Evolutionary conservation across 2,113 vertebrate species (phyloP).

Genomic region (Sigmodon hispidus): DNA sequence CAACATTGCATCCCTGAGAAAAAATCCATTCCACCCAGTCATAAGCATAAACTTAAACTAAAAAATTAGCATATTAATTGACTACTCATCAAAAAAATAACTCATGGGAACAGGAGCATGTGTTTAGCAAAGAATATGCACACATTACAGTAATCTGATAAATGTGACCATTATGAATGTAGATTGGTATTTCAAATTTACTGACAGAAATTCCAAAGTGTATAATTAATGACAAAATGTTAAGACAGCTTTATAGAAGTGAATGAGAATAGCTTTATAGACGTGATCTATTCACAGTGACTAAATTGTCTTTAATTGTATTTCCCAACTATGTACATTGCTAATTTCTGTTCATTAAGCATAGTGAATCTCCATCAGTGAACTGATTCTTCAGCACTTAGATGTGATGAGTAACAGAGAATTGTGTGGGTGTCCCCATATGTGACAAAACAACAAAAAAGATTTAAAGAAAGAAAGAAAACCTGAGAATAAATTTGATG

Average conservation of each 20-base stretch:
- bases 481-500: background rate
- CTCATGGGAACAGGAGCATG: background rate
- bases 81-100: background rate
- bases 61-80: background rate
- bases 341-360: background rate
- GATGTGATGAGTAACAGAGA: background rate
- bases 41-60: background rate
- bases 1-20: background rate
- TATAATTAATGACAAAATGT: too few species aligned
- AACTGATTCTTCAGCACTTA: background rate
- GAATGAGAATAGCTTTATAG: background rate
- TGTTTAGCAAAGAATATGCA: background rate
- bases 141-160: background rate
- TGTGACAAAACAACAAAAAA: background rate
- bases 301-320: background rate
- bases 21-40: background rate
- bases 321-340: too few species aligned
- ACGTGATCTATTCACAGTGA: background rate
- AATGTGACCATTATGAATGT: background rate
- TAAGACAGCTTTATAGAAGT: background rate
- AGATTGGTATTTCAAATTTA: background rate
- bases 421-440: background rate
- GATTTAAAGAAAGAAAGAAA: background rate
- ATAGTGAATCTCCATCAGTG: background rate
- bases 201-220: background rate